These are phyloP conservation scores for Brachionus paranguensis DNA, from an alignment of 1,140 invertebrate species.

Conservation along the genomic window DNA sequence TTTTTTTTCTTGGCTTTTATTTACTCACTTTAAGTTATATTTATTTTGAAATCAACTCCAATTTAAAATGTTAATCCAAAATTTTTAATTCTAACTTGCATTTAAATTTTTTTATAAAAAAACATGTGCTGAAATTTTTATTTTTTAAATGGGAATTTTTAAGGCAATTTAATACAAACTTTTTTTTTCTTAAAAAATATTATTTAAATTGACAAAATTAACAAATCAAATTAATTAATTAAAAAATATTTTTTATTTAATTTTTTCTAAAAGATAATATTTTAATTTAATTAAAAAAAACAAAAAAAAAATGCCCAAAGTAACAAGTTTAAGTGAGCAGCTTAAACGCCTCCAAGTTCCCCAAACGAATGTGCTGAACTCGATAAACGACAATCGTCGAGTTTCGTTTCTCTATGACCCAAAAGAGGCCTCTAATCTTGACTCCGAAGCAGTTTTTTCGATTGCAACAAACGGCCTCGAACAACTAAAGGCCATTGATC, in stretches of 20 bases:
- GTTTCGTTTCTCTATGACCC: constrained; percentile 79
- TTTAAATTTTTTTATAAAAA: background rate
- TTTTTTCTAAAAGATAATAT: background rate
- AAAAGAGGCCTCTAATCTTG: constrained; percentile 76
- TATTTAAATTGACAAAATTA: background rate
- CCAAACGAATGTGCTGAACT: background rate
- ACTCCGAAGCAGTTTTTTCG: constrained; percentile 69
- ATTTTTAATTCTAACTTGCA: background rate
- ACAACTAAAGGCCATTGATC: constrained; percentile 69
- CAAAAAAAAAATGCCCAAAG: constrained; percentile 11
- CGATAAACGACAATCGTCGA: constrained; percentile 46
- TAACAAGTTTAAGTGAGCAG: constrained; percentile 32
- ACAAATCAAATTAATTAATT: background rate
- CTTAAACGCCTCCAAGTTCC: constrained; percentile 31
- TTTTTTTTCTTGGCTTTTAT: too few relatives aligned
- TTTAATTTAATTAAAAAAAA: background rate
- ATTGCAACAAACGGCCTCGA: constrained; percentile 68
- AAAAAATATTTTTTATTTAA: background rate
- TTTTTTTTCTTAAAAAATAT: background rate
- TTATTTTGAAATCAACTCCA: background rate
- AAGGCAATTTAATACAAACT: background rate
- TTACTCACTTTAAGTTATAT: background rate
- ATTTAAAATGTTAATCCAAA: background rate
- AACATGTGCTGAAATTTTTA: background rate
- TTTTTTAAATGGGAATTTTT: background rate